Evolutionary conservation across 2,797 vertebrate species (phyloP), one percentile per base, ranked within the genome.

Genomic region (Channa striata): DNA sequence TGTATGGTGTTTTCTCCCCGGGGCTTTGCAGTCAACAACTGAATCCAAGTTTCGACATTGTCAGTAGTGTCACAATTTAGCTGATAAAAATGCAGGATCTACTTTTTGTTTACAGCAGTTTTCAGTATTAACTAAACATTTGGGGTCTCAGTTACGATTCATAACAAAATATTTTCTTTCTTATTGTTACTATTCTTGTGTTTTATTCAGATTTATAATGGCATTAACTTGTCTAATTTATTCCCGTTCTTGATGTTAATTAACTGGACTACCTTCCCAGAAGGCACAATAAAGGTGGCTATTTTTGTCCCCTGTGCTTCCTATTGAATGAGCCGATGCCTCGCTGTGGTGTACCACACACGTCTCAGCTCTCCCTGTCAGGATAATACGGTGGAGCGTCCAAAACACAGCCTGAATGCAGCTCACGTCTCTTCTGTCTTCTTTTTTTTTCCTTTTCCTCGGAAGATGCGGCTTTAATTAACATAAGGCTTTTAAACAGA

Each of bases 1-100:
- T 88, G 68, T 80, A 62, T 72, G 72, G 75, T 84, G 54, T 86
- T 81, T 87, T 71, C 68, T 76, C 85, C 74, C 69, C 21, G 42
- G 74, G 68, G 74, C 78, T 72, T 71, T 60, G 56, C 70, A 50
- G 44, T 58, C 57, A 60, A 25, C 33, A 48, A 14, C 0, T 13
- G 11, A 53, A 53, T 70, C 53, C 7, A 7, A 34, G 21, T 68
- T 74, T 74, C 4, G 36, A 65, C 50, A 11, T 44, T 52, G 3
- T 62, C 33, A 47, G 64, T 13, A 0, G 17, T 37, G 53, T 61
- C 11, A 49, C n/a, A 49, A 25, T 2, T 11, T 8, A 34, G 19
- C 4, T 50, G 44, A 30, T 39, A 17, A 8, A 64, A 47, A 50
- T 40, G 30, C 5, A 17, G 20, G 39, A 34, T 47, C 14, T 30